Evolutionary conservation across 2,113 vertebrate genomes (phyloP).

Genomic region (Leucoraja erinaceus): DNA sequence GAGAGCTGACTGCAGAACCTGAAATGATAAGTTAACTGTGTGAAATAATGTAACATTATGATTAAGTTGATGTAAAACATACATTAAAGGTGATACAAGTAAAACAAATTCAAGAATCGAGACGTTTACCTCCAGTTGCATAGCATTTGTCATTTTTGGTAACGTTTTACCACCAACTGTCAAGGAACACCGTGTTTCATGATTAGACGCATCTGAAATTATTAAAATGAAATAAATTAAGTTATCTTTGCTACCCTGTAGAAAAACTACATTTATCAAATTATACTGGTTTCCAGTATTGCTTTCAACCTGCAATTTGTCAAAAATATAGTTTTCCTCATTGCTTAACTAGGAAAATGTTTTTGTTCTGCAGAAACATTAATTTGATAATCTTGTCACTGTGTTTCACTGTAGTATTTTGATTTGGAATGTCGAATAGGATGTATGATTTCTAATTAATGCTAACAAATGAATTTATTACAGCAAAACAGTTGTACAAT

Average conservation of each 20-base stretch:
- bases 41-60: neutral
- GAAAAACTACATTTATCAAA: neutral
- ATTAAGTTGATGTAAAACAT: neutral
- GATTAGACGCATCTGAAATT: conserved; percentile 48
- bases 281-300: neutral
- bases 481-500: neutral
- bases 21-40: conserved; percentile 47
- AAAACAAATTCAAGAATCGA: neutral
- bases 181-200: conserved; percentile 52
- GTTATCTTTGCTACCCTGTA: neutral
- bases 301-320: neutral
- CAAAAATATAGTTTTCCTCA: neutral
- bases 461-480: neutral
- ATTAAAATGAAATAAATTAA: conserved; percentile 21
- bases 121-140: conserved; percentile 72
- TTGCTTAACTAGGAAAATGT: neutral
- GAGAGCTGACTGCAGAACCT: conserved; percentile 83
- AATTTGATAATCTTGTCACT: neutral
- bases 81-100: neutral
- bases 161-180: conserved; percentile 62
- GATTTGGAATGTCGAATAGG: too few species aligned
- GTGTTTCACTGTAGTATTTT: neutral
- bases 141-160: conserved; percentile 68
- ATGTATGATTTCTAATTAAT: neutral
- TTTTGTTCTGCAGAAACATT: neutral